Evolutionary conservation across 2,113 vertebrate genomes (phyloP), one percentile per base, ranked within the genome.

Genomic region (Columbina picui): DNA sequence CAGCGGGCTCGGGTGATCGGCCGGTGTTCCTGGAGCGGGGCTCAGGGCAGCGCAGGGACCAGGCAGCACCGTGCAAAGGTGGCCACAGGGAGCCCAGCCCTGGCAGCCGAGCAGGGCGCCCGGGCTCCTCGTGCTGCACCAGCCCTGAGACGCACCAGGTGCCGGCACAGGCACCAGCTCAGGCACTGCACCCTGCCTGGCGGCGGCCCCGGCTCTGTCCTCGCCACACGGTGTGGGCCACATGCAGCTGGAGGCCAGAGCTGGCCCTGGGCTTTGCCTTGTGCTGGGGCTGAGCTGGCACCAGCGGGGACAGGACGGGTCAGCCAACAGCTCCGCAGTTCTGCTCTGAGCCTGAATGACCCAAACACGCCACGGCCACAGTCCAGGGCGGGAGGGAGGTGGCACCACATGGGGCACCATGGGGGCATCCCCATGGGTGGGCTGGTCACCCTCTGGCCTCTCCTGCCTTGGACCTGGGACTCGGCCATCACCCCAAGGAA

Each of bases 11-110:
- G 2, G 38, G 29, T 6, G 0, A 39, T 36, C 1, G 0, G 23
- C 16, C 13, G 23, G 39, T 14, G 4, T 16, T 13, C 64, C 41
- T 50, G 14, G n/a, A 14, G 15, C 19, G 39, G 30, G 32, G 20
- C 53, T 67, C 2, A 1, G 61, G 55, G 38, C 70, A 69, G 70
- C 52, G 45, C 32, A n/a, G 53, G 47, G 45, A 75, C 38, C 23
- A 22, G 20, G 38, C 5, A 1, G 12, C 61, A 38, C 18, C 1
- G 41, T 1, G 2, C 1, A 1, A 56, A 27, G 21, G 26, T 1
- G 5, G 17, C 41, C 50, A 21, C 26, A 2, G 50, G 1, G 1
- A 80, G 59, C 43, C 41, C 49, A 73, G 30, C 34, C 22, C 57
- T 47, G 32, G n/a, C 47, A 55, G 56, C n/a, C 6, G 7, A 70